These are phyloP conservation scores for Lycophotia porphyrea DNA, from an alignment of 2,888 invertebrate genomes.

Conservation along the genomic window DNA sequence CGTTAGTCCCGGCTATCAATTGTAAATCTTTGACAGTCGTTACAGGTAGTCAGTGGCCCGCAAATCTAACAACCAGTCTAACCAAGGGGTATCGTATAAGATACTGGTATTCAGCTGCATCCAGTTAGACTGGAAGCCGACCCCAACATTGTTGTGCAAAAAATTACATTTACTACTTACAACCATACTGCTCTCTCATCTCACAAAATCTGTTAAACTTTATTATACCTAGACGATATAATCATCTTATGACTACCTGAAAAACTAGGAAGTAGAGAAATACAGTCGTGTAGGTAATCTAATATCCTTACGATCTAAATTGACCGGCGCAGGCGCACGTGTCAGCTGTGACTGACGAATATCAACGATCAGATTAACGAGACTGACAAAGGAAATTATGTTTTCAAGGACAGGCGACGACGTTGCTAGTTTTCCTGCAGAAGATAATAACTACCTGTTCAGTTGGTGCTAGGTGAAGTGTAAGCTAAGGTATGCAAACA, in stretches of 20 bases:
- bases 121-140: too few species aligned
- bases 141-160: too few species aligned
- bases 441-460: not conserved
- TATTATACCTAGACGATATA: not conserved
- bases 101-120: too few species aligned
- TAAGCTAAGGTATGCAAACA: not conserved
- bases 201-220: not conserved
- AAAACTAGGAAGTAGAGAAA: slow-evolving; percentile 14
- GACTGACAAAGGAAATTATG: slow-evolving; percentile 51
- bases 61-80: too few species aligned
- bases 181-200: not conserved
- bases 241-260: not conserved
- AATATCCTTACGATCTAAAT: slow-evolving; percentile 34
- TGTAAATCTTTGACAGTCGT: too few species aligned
- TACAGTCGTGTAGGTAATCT: not conserved
- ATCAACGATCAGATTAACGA: slow-evolving; percentile 56
- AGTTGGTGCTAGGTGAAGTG: not conserved
- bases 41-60: too few species aligned
- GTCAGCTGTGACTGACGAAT: slow-evolving; percentile 48
- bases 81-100: too few species aligned
- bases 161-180: not conserved
- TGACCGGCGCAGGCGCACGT: slow-evolving; percentile 14
- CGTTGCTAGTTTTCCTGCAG: slow-evolving; percentile 31
- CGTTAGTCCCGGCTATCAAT: too few species aligned
- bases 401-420: slow-evolving; percentile 46